These are phyloP conservation scores for Chaetophractus vellerosus DNA, from an alignment of 2,797 vertebrate species.

Conservation along the genomic window DNA sequence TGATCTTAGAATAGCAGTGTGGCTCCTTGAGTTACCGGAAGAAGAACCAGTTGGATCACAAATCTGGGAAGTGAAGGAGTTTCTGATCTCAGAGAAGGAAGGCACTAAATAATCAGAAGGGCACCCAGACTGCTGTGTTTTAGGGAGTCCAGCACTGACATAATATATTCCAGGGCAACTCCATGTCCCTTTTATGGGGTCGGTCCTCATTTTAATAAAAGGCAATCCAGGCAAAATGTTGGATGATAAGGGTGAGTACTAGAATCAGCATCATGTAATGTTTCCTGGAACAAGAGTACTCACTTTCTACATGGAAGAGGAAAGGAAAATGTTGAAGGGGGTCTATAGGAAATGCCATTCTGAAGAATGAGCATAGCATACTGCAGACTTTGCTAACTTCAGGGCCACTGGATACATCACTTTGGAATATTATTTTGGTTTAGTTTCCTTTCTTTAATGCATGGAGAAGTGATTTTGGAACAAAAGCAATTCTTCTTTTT, in stretches of 20 bases:
- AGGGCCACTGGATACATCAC: neutral
- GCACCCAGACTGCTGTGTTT: neutral
- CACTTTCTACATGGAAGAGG: rapidly evolving
- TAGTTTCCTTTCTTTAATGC: neutral
- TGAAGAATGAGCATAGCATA: neutral
- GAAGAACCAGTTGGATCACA: conserved; percentile 32
- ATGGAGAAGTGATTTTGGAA: neutral
- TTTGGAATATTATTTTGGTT: neutral
- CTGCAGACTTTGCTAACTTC: neutral
- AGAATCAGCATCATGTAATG: neutral
- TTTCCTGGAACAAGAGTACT: neutral
- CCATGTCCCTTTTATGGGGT: neutral
- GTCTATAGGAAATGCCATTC: neutral
- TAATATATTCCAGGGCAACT: neutral
- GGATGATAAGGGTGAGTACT: neutral
- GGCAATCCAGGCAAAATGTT: neutral
- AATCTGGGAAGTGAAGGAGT: conserved; percentile 57
- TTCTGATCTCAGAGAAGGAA: conserved; percentile 39
- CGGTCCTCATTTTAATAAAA: neutral
- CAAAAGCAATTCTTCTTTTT: conserved; percentile 5
- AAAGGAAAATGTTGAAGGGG: neutral
- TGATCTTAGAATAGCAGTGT: conserved; percentile 76
- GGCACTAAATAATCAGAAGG: conserved; percentile 11
- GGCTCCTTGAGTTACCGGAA: conserved; percentile 71
- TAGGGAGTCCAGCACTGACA: neutral